Percentiles rank a stretch among this genome's conserved stretches.
These are phyloP conservation scores for Gobio gobio DNA, from an alignment of 2,113 vertebrate genomes.

Conservation along the genomic window DNA sequence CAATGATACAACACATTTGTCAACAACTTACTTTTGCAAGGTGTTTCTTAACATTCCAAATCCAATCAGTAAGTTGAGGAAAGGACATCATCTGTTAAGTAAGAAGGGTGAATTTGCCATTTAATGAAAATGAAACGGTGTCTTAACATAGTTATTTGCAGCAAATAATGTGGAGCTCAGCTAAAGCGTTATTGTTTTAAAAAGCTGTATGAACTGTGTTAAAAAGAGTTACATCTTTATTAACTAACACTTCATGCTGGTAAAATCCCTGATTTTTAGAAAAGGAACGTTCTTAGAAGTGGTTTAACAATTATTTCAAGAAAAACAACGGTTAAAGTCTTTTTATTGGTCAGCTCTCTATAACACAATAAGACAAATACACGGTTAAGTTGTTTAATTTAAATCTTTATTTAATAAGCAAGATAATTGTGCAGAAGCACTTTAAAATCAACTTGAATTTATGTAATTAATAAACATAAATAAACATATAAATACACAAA, in stretches of 20 bases:
- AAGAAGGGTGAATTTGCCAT: neutral
- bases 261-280: neutral
- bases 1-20: neutral
- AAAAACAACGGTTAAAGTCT: neutral
- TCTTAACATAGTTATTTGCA: neutral
- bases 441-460: neutral
- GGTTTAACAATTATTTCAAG: neutral
- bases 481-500: neutral
- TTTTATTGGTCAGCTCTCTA: neutral
- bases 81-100: neutral
- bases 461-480: neutral
- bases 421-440: neutral
- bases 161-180: neutral
- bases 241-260: neutral
- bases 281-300: neutral
- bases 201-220: neutral
- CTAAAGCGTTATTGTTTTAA: neutral
- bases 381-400: neutral
- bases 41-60: neutral
- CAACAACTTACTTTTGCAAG: neutral
- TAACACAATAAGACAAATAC: neutral
- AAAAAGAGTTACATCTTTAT: neutral
- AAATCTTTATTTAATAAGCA: constrained; percentile 1
- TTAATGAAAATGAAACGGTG: neutral
- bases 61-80: neutral